Conservation (phyloP, 2,888 invertebrate species). For the Cremastobaeus sp. region DNA sequence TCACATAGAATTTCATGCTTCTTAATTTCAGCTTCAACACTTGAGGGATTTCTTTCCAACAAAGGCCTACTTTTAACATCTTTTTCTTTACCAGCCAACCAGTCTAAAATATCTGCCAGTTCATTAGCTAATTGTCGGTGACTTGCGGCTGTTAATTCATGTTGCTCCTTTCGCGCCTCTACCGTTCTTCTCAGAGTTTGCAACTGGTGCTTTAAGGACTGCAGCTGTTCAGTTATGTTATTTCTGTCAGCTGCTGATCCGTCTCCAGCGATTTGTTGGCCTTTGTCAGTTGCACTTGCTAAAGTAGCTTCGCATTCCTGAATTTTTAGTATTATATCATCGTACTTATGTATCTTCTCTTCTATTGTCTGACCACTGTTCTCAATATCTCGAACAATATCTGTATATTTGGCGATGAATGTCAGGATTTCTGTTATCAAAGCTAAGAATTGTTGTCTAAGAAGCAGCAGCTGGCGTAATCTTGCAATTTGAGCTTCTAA, state of each 20-base stretch:
- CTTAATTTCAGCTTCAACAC: constrained; percentile 88
- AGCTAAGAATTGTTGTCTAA: constrained; percentile 93
- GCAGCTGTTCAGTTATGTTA: constrained; percentile 91
- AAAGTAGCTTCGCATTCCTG: constrained; percentile 94
- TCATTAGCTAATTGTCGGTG: constrained; percentile 91
- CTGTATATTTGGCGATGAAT: constrained; percentile 92
- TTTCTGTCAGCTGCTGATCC: constrained; percentile 92
- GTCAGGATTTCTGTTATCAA: constrained; percentile 92
- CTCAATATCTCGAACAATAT: constrained; percentile 90
- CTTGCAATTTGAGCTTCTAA: constrained; percentile 92
- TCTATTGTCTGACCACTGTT: constrained; percentile 89
- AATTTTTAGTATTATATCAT: constrained; percentile 90
- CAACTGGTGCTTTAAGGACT: constrained; percentile 90
- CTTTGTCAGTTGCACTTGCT: constrained; percentile 93
- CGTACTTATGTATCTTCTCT: constrained; percentile 92
- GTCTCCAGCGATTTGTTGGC: constrained; percentile 94
- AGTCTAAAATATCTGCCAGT: constrained; percentile 89
- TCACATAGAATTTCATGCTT: constrained; percentile 85
- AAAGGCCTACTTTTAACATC: constrained; percentile 90
- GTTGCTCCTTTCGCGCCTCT: constrained; percentile 91
- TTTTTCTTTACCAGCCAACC: constrained; percentile 90
- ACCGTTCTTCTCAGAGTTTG: constrained; percentile 88
- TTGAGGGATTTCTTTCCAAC: constrained; percentile 86
- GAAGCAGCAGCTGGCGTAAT: constrained; percentile 86
- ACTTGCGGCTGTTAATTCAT: constrained; percentile 92